Evolutionary conservation across 64 coral and sea anemone species (phyloP), one percentile per base, ranked within the genome.

Genomic region (Stylophora pistillata): DNA sequence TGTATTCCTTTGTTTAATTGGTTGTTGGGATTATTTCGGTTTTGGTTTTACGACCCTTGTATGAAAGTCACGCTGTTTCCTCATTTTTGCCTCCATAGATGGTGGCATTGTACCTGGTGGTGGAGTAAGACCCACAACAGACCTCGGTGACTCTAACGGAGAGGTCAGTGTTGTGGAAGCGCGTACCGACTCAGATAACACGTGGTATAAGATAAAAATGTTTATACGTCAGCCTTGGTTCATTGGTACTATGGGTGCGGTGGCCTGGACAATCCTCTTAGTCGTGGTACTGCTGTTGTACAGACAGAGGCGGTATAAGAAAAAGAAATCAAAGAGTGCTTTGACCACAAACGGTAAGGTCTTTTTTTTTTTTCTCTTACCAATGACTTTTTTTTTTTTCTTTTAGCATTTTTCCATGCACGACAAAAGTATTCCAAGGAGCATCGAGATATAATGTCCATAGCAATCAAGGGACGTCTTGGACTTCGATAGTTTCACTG

Each of bases 151-250:
- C 20, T 28, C 29, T n/a, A 52, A n/a, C 55, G 79, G 55, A 23
- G 94, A 92, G 12, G 86, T 86, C 33, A 88, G 79, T 3, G 21
- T 89, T 16, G 77, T 95, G 2, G 89, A 84, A 14, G 73, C 85
- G 9, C 78, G 72, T 29, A 68, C 31, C 5, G 34, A 60, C 25
- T 82, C 58, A 28, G 81, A 76, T 30, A 85, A 57, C 70, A 89
- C 81, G 2, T 96, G 91, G 95, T 86, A 91, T 15, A 93, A 75
- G 10, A 91, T 96, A 28, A 96, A 91, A 30, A 23, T 60, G 59
- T 87, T 96, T 17, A 84, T 96, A 27, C 88, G 95, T 15, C 79
- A 96, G 37, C 88, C 95, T 9, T 96, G 95, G 95, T 96, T 96
- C 76, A 96, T 93, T 34, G 95, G 77, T 29, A 93, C 86, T 9